Evolutionary conservation across 1,140 invertebrate species (phyloP), one percentile per base, ranked within the genome.

Genomic region (Psix sp.): DNA sequence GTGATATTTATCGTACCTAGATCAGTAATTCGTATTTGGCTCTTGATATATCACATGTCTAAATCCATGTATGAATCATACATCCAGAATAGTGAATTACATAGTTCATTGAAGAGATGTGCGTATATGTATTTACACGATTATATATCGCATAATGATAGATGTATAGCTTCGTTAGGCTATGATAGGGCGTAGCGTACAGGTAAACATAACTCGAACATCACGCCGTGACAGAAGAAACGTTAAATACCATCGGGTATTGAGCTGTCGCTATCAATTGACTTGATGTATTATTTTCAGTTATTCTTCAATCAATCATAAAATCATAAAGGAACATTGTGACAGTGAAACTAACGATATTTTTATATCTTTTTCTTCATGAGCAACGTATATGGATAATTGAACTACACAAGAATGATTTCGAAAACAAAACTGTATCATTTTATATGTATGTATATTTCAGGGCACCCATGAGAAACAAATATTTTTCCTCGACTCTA

Each of bases 231-330:
- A n/a, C 24, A 26, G 73, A 68, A 75, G 48, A 60, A 48, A 54
- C 54, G 59, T 65, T 70, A 54, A 75, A 75, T 66, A 60, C 46
- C 60, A 20, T 24, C 31, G 45, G 62, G 66, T 73, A 80, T 74
- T 73, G 68, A 77, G 71, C 74, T 79, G 81, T 81, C 80, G 67
- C 42, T 43, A 74, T 72, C 75, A 56, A 54, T 77, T 67, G 57
- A 46, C 54, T 59, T 76, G 78, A 81, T 57, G 73, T 78, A 81
- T 81, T 82, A 82, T 80, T 80, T 80, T 76, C 57, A 48, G 38
- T 80, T 76, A 77, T 77, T 78, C 39, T 46, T 54, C 36, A 56
- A 33, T 26, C 20, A 46, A 59, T 66, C 54, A 57, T 51, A 75
- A 77, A 76, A 73, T 40, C 56, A 57, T 49, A 52, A 57, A 42